Conservation (phyloP, 2,113 vertebrate genomes). For the Agapornis roseicollis region DNA sequence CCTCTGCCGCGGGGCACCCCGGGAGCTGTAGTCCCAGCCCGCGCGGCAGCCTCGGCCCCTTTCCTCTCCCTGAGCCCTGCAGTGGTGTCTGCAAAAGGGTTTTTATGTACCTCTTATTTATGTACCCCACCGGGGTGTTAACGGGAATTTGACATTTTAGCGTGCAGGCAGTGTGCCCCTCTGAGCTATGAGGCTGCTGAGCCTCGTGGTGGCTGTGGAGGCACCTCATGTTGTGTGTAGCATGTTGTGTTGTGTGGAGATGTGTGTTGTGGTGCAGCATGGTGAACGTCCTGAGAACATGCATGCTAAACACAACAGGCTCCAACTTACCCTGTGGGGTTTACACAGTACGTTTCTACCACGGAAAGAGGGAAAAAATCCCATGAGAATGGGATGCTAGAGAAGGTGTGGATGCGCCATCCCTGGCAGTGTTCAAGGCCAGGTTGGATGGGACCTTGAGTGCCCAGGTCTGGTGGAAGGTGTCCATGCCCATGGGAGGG, state of each 20-base stretch:
- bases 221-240: background rate
- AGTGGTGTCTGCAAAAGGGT: fast-evolving
- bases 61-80: fast-evolving
- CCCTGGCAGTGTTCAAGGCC: background rate
- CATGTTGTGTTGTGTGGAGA: background rate
- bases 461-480: no score
- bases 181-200: fast-evolving
- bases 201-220: background rate
- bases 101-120: background rate
- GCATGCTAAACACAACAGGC: fast-evolving
- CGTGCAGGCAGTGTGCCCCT: background rate
- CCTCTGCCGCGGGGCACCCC: background rate
- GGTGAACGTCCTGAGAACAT: fast-evolving
- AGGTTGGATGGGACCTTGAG: background rate
- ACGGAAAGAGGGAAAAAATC: background rate
- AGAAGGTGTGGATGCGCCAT: background rate
- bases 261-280: fast-evolving
- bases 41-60: background rate
- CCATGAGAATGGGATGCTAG: background rate
- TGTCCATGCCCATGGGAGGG: no score
- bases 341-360: fast-evolving
- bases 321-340: fast-evolving
- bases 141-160: fast-evolving
- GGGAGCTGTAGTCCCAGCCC: background rate
- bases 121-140: fast-evolving